Conservation (phyloP, 2,113 vertebrate genomes). For the Trachemys scripta region DNA sequence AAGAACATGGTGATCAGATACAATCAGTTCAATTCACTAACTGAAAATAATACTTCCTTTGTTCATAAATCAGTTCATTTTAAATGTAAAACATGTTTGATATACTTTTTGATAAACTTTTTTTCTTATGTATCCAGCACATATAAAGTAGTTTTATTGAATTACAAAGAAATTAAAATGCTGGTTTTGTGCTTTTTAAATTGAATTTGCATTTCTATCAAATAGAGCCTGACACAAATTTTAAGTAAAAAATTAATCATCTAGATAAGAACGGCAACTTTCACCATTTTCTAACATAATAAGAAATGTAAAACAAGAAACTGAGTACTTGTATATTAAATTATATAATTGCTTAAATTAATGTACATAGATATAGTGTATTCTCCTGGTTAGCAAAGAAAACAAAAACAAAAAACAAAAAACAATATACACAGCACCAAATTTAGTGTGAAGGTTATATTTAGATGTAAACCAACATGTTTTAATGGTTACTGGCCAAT, state of each 20-base stretch:
- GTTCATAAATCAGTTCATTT: background rate
- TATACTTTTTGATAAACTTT: background rate
- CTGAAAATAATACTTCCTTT: background rate
- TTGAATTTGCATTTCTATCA: background rate
- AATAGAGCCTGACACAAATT: background rate
- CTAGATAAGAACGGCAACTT: background rate
- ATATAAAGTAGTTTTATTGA: background rate
- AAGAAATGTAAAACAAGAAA: background rate
- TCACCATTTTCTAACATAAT: background rate
- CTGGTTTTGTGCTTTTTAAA: background rate
- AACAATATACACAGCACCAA: background rate
- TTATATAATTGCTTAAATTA: background rate
- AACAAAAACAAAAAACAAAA: no score
- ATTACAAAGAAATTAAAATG: background rate
- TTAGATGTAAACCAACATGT: background rate
- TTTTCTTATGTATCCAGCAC: background rate
- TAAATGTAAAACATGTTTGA: background rate
- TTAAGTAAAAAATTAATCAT: background rate
- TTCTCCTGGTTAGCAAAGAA: background rate
- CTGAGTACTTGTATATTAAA: background rate
- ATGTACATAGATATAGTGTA: background rate
- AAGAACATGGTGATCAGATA: background rate
- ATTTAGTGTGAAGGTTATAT: background rate
- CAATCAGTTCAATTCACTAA: background rate
- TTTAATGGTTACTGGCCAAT: background rate